Base-by-base conservation (phyloP, 2,888 invertebrate species). In the Drosophila mercatorum region DNA sequence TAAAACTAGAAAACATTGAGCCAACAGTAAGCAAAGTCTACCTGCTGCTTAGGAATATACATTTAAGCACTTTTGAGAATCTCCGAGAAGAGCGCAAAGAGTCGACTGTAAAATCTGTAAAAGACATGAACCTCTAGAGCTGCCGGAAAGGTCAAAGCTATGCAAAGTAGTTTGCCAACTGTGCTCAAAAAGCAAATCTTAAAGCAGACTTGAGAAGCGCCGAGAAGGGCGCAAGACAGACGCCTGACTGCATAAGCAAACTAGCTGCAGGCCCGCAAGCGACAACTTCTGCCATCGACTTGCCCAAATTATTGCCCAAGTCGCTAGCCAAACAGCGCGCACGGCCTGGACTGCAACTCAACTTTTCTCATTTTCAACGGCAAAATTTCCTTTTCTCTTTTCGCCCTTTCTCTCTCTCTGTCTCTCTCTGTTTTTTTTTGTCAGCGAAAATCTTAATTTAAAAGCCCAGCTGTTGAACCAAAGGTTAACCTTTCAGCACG, bases 381-480 rank as follows among this genome's bases (percentile, higher is more conserved):
- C 8, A 47, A 44, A 34, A 46, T 47, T 28, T 59, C 28, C 46
- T 46, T 46, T 55, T 57, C 41, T 38, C 14, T 51, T 43, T n/a
- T 59, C 11, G 17, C 36, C 28, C 22, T 22, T 22, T 22, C 22
- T n/a, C 2, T 17, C 11, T 12, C 0, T 2, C 10, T n/a, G n/a
- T n/a, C n/a, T 22, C 14, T 46, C 36, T 11, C 46, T 47, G 12
- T 40, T 49, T 14, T 63, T 53, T 47, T 46, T 58, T 71, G 58
- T 53, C 51, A 44, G 66, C 57, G 55, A 80, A 84, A 84, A 84
- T 85, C 87, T 87, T 87, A 85, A 81, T 84, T 84, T 87, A 84
- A 84, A 83, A 83, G 83, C 85, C 83, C 85, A 87, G 87, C 87
- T 85, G 85, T 85, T 84, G 88, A 87, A 85, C 87, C 87, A 86